Evolutionary conservation across 1,140 invertebrate genomes (phyloP).

Genomic region (Stegodyphus mimosarum): DNA sequence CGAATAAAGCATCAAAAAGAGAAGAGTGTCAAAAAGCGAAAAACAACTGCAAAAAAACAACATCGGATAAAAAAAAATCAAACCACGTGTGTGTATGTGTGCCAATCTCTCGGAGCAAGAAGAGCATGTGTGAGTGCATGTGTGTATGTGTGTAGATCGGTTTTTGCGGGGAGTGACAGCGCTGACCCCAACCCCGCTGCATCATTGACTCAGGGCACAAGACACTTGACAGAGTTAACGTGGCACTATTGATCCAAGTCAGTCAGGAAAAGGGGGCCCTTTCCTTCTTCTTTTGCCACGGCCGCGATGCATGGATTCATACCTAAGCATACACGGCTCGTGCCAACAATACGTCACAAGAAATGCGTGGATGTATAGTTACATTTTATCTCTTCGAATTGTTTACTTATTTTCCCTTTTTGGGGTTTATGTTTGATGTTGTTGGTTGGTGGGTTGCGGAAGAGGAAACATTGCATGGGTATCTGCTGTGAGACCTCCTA

Average conservation of each 20-base stretch:
- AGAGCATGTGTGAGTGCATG: constrained; percentile 14
- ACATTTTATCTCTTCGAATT: not conserved
- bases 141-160: constrained; percentile 31
- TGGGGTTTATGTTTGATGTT: too few species aligned
- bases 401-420: not conserved
- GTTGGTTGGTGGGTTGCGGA: too few species aligned
- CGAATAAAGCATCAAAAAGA: constrained; percentile 58
- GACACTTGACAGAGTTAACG: constrained; percentile 60
- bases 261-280: not conserved
- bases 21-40: constrained; percentile 55
- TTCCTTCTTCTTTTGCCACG: not conserved
- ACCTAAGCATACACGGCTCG: constrained; percentile 33
- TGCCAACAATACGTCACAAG: constrained; percentile 50
- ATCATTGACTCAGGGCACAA: constrained; percentile 57
- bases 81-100: constrained; percentile 47
- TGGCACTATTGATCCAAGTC: constrained; percentile 54
- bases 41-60: constrained; percentile 24
- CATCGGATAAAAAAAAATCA: constrained; percentile 36
- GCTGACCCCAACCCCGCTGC: constrained; percentile 56
- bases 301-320: constrained; percentile 12
- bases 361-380: constrained; percentile 18
- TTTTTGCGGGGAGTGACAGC: constrained; percentile 51
- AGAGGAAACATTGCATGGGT: too few species aligned
- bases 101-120: constrained; percentile 6
- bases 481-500: too few species aligned